A percentile compares a stretch with the other conserved stretches of the same genome.
Evolutionary conservation across 2,888 invertebrate species (phyloP).

Genomic region (Drosophila neonasuta): DNA sequence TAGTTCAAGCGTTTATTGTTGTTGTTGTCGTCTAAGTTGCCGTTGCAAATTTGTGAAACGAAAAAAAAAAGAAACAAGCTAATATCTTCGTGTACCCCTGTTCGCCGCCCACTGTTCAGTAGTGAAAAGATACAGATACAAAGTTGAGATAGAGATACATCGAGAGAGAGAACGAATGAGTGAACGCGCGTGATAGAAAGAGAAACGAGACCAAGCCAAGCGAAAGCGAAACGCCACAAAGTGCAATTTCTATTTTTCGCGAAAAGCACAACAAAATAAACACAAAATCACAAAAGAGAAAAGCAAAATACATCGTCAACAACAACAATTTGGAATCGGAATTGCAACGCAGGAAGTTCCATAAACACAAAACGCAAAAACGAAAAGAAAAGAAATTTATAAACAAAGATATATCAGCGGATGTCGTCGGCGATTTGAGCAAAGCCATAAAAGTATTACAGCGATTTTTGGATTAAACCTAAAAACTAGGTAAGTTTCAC

Average conservation of each 20-base stretch:
- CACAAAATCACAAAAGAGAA: conserved; percentile 14
- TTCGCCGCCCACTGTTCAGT: conserved; percentile 12
- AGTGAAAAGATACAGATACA: conserved; percentile 34
- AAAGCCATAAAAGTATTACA: background rate
- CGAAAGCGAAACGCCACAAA: conserved; percentile 53
- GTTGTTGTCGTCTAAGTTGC: conserved; percentile 16
- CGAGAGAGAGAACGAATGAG: conserved; percentile 5
- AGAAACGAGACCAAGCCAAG: conserved; percentile 37
- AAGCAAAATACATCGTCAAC: conserved; percentile 22
- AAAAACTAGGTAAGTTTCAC: conserved; percentile 54
- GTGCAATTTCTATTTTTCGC: conserved; percentile 65
- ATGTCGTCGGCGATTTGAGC: conserved; percentile 33
- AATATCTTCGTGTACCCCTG: conserved; percentile 24
- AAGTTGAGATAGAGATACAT: conserved; percentile 13
- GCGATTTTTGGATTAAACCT: conserved; percentile 42
- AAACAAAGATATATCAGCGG: conserved; percentile 49
- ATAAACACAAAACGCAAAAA: conserved; percentile 41
- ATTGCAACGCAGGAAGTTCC: conserved; percentile 59
- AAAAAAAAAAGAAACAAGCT: conserved; percentile 9
- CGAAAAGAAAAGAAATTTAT: conserved; percentile 38
- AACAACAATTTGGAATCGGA: conserved; percentile 21
- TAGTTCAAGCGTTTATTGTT: conserved; percentile 56
- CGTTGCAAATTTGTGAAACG: conserved; percentile 36
- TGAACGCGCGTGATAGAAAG: conserved; percentile 14
- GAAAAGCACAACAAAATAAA: conserved; percentile 16